Conservation (phyloP, 2,113 vertebrate genomes). For the Podiceps cristatus region DNA sequence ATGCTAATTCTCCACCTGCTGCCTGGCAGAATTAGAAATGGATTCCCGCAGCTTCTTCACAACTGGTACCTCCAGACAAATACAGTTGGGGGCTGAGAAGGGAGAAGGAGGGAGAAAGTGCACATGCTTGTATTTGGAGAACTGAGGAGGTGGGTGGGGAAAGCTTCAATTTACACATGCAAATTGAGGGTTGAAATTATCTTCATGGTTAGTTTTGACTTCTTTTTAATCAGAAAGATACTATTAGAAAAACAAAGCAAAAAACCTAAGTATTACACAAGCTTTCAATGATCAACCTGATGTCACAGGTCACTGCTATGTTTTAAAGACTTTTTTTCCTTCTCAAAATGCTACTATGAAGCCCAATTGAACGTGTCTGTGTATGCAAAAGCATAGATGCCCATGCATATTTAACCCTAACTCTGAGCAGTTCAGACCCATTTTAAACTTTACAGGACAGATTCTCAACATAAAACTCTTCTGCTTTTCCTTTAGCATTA, state of each 20-base stretch:
- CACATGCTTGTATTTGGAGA: background rate
- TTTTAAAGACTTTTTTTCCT: background rate
- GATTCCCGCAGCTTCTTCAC: background rate
- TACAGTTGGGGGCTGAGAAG: background rate
- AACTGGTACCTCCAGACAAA: background rate
- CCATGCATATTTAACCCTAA: background rate
- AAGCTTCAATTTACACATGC: background rate
- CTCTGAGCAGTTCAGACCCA: background rate
- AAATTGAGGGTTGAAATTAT: background rate
- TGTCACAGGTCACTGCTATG: background rate
- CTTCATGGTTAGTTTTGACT: background rate
- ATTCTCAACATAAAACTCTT: background rate
- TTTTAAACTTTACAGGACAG: background rate
- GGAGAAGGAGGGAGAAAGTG: background rate
- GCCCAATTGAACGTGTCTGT: background rate
- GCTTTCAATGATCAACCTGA: background rate
- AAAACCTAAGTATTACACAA: background rate
- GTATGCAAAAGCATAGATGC: background rate
- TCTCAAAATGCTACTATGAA: background rate
- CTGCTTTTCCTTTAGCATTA: background rate
- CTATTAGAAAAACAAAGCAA: background rate
- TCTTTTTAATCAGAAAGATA: background rate
- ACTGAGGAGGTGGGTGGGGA: background rate
- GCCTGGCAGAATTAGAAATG: background rate
- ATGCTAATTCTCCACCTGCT: conserved; percentile 20